Percentiles rank a stretch among this genome's conserved stretches.
Evolutionary conservation across 2,113 vertebrate species (phyloP).

Genomic region (Rutilus rutilus): DNA sequence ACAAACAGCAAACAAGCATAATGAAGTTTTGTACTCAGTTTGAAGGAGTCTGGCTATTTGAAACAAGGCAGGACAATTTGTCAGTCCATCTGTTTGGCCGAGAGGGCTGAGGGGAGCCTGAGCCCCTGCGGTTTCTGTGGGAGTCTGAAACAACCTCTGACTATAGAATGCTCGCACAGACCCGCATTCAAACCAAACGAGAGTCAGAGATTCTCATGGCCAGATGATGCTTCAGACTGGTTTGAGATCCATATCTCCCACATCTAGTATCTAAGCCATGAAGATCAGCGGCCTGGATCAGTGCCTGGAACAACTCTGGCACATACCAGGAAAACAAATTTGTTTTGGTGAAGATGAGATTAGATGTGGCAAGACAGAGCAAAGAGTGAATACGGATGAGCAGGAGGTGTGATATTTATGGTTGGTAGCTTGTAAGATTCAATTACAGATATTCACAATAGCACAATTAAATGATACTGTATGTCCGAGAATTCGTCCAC

Average conservation of each 20-base stretch:
- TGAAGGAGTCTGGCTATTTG: constrained; percentile 7
- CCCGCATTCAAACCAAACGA: background rate
- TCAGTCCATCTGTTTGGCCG: constrained; percentile 52
- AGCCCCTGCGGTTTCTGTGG: constrained; percentile 46
- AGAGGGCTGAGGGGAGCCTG: constrained; percentile 2
- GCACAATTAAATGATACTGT: background rate
- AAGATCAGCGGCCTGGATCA: constrained; percentile 53
- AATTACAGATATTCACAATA: background rate
- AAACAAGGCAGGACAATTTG: constrained; percentile 30
- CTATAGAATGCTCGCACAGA: constrained; percentile 14
- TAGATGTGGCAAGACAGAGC: constrained; percentile 53
- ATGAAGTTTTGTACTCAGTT: constrained; percentile 19
- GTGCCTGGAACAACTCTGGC: constrained; percentile 58
- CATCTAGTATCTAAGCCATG: constrained; percentile 54
- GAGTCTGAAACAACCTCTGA: constrained; percentile 43
- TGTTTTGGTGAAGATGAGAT: constrained; percentile 60
- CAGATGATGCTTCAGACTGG: constrained; percentile 36
- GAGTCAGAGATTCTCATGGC: constrained; percentile 40
- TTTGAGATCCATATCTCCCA: constrained; percentile 60
- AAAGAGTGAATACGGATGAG: constrained; percentile 20
- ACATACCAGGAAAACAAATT: constrained; percentile 62
- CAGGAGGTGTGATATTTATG: constrained; percentile 18
- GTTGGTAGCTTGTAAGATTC: constrained; percentile 16
- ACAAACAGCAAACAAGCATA: constrained; percentile 23
- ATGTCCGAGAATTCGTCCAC: background rate